Percentiles rank a stretch among this genome's conserved stretches.
Evolutionary conservation across 2,797 vertebrate species (phyloP).

Genomic region (Hyperoplus immaculatus): DNA sequence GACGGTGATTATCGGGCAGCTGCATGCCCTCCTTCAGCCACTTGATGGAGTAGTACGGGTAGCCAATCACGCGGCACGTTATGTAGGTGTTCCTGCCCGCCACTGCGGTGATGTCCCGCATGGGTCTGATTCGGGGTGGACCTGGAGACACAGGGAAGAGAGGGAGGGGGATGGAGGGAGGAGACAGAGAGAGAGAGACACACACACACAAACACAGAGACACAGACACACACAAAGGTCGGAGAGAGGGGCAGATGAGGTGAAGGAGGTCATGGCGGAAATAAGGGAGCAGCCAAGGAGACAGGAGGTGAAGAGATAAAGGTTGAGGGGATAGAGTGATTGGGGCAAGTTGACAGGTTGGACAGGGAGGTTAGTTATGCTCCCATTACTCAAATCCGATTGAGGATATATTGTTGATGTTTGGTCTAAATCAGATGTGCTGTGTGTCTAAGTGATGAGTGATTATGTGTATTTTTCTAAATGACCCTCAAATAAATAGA

Average conservation of each 20-base stretch:
- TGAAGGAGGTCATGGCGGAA: conserved; percentile 73
- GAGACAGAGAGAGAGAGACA: conserved; percentile 49
- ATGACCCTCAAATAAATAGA: conserved; percentile 26
- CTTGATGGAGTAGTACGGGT: conserved; percentile 99
- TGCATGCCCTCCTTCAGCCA: conserved; percentile 98
- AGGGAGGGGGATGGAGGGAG: conserved; percentile 70
- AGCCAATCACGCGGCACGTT: conserved; percentile 98
- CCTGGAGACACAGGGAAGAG: conserved; percentile 84
- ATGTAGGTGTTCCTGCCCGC: conserved; percentile 98
- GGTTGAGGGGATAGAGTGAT: conserved; percentile 78
- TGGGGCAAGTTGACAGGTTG: conserved; percentile 71
- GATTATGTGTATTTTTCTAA: conserved; percentile 18
- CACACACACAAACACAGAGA: conserved; percentile 13
- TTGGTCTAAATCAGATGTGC: conserved; percentile 49
- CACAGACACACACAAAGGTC: conserved; percentile 64
- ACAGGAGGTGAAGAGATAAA: conserved; percentile 71
- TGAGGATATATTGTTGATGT: conserved; percentile 68
- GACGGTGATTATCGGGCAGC: conserved; percentile 97
- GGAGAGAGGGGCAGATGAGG: conserved; percentile 69
- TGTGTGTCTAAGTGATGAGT: conserved; percentile 47
- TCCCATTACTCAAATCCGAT: conserved; percentile 65
- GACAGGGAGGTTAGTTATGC: conserved; percentile 82
- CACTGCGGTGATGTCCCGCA: conserved; percentile 96
- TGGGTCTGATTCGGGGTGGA: conserved; percentile 96
- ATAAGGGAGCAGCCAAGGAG: conserved; percentile 58